Evolutionary conservation across 2,113 vertebrate genomes (phyloP), one percentile per base, ranked within the genome.

Genomic region (Blennius ocellaris): DNA sequence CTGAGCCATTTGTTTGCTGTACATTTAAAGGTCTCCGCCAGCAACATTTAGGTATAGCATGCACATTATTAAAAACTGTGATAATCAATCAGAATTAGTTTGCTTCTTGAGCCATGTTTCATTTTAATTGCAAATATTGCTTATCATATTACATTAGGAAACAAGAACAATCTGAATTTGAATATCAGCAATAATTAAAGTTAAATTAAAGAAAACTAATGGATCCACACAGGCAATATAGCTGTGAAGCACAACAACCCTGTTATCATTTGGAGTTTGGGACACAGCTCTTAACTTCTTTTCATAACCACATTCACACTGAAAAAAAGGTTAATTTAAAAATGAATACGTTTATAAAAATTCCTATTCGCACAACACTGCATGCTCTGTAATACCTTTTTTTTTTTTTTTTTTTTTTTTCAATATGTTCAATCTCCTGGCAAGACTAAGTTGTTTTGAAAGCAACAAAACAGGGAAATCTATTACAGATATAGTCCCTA

Each of bases 401-500:
- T 30, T 30, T 30, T 30, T 30, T 30, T 30, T 30, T 30, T 30
- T 30, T 30, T 30, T 30, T 30, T 50, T 67, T 69, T 8, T 11
- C 61, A 78, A 16, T 58, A 49, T 51, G 38, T 52, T 60, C 21
- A 72, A 16, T 76, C 56, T 63, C 69, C 17, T 57, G 37, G 38
- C 8, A 49, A 9, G 36, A 63, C 36, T 6, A 15, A 45, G 37
- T 61, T 51, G 71, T 65, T 77, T 61, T 65, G 17, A 63, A 73
- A 64, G 44, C 54, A 74, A 57, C 49, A 63, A 67, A 72, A 70
- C 66, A 68, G 30, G 74, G 40, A 73, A 82, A 78, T 84, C 48
- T 67, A 67, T 78, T 85, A 83, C 9, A 68, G 66, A 85, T 83
- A 50, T 59, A 69, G 69, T 78, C 15, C 10, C 40, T 60, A 45